Percentiles rank a stretch among this genome's conserved stretches.
phyloP scores from a whole-genome alignment of 2,888 invertebrate genomes.

The Epicampocera succincta region DNA sequence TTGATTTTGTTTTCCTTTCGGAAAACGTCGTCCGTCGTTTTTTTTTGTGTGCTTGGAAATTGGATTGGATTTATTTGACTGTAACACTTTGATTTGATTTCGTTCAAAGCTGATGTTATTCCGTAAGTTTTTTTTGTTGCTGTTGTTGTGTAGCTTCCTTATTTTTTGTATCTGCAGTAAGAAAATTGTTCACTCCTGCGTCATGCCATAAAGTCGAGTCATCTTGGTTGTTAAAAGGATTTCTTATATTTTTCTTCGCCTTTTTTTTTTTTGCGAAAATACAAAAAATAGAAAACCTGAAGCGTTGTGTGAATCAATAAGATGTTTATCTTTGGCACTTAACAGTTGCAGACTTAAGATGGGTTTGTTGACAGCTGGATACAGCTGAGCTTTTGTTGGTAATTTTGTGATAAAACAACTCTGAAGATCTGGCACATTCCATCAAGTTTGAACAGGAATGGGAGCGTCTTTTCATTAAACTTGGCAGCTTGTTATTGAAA shows the following conservation, averaged over 20 bases:
- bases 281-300: not conserved
- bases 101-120: slow-evolving; percentile 24
- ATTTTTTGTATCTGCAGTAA: too few species aligned
- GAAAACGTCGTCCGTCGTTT: not conserved
- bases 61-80: slow-evolving; percentile 51
- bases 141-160: too few species aligned
- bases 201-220: slow-evolving; percentile 34
- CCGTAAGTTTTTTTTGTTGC: slow-evolving; percentile 8
- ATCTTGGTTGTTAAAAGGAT: slow-evolving; percentile 29
- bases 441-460: not conserved
- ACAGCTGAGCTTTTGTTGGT: not conserved
- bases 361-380: slow-evolving; percentile 36
- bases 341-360: slow-evolving; percentile 26
- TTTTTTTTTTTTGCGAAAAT: not conserved
- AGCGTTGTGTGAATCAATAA: slow-evolving; percentile 45
- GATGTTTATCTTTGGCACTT: slow-evolving; percentile 52
- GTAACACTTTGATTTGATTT: slow-evolving; percentile 47
- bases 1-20: slow-evolving; percentile 10
- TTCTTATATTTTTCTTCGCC: not conserved
- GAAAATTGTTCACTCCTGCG: slow-evolving; percentile 14
- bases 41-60: not conserved
- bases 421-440: not conserved
- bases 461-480: too few species aligned
- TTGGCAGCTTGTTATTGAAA: too few species aligned
- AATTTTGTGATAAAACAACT: not conserved